A percentile compares a stretch with the other conserved stretches of the same genome.
Evolutionary conservation across 2,113 vertebrate species (phyloP).

Genomic region (Triplophysa tibetana): DNA sequence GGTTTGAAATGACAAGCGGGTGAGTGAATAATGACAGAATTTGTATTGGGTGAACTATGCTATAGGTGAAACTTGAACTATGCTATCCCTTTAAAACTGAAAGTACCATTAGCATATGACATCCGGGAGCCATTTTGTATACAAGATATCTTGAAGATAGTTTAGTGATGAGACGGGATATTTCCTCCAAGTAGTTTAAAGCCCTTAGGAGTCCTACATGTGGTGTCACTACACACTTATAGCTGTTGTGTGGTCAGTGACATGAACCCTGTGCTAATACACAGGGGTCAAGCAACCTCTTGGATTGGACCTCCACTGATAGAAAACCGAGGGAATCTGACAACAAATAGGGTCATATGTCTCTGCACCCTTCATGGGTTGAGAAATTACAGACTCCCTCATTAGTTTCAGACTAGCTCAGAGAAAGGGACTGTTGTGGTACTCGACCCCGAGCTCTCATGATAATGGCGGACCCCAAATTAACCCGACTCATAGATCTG

Average conservation of each 20-base stretch:
- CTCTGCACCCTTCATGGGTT: conserved; percentile 18
- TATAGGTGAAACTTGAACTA: too few species aligned
- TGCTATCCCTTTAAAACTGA: background rate
- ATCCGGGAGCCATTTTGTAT: background rate
- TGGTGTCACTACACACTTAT: background rate
- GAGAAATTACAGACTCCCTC: conserved; percentile 31
- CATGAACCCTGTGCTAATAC: conserved; percentile 5
- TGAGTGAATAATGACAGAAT: too few species aligned
- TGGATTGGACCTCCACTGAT: background rate
- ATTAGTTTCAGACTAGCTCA: conserved; percentile 47
- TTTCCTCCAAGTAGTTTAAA: background rate
- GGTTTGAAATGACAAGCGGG: too few species aligned
- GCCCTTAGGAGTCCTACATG: background rate
- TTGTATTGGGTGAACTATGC: too few species aligned
- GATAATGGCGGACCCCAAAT: conserved; percentile 59
- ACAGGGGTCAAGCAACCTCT: conserved; percentile 18
- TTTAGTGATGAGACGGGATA: background rate
- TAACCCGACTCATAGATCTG: conserved; percentile 60
- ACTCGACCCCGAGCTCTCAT: conserved; percentile 52
- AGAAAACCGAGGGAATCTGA: background rate
- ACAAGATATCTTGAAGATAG: background rate
- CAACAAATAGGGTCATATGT: conserved; percentile 43
- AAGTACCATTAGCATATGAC: background rate
- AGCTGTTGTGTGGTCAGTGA: background rate
- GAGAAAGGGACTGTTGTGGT: conserved; percentile 56